Conservation (phyloP, 2,797 vertebrate species). For the Rhinophrynus dorsalis region DNA sequence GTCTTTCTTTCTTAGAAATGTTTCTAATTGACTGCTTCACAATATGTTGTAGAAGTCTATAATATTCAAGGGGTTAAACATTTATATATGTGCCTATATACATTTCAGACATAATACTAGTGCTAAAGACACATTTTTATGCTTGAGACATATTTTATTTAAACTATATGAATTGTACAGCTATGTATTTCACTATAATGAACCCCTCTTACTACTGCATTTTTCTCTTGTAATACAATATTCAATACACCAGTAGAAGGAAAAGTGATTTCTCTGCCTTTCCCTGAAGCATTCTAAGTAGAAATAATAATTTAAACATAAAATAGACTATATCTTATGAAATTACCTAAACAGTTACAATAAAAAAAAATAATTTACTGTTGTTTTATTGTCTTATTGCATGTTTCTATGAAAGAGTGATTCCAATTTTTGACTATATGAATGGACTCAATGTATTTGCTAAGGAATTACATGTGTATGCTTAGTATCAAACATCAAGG, state of each 20-base stretch:
- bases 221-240: neutral
- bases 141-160: no score
- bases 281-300: neutral
- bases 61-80: no score
- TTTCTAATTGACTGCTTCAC: no score
- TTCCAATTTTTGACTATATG: constrained; percentile 1
- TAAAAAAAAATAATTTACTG: constrained; percentile 8
- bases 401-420: neutral
- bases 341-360: neutral
- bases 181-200: no score
- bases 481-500: neutral
- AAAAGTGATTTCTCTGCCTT: neutral
- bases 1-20: no score
- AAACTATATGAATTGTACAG: no score
- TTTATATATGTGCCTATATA: no score
- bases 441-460: neutral
- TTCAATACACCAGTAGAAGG: neutral
- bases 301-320: neutral
- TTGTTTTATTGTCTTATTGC: constrained; percentile 6
- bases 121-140: no score
- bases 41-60: no score
- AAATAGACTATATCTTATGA: neutral
- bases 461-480: constrained; percentile 2
- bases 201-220: no score
- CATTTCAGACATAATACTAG: no score